A percentile compares a stretch with the other conserved stretches of the same genome.
Conservation (phyloP, 1,140 invertebrate genomes). For the Drosophila setifemur region DNA sequence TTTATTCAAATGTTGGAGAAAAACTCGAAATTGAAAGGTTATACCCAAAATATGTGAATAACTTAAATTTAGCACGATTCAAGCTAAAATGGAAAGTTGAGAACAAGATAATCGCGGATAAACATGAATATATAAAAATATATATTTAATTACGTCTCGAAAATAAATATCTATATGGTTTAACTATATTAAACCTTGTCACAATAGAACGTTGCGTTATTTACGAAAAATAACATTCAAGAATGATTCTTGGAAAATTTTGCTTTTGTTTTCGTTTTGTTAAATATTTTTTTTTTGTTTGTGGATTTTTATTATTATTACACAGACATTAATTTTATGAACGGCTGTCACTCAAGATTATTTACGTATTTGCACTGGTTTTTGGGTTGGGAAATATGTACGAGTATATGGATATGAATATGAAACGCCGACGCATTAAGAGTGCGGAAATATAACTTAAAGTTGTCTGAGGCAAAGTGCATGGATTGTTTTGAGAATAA, state of each 20-base stretch:
- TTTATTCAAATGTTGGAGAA: neutral
- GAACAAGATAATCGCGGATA: conserved; percentile 4
- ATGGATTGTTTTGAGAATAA: conserved; percentile 54
- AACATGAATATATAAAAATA: conserved; percentile 8
- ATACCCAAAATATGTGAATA: neutral
- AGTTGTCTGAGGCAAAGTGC: conserved; percentile 56
- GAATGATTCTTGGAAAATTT: conserved; percentile 16
- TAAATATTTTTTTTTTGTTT: neutral
- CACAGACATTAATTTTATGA: conserved; percentile 48
- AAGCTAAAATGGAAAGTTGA: conserved; percentile 15
- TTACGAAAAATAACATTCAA: conserved; percentile 5
- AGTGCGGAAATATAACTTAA: conserved; percentile 69
- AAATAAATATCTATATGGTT: conserved; percentile 2
- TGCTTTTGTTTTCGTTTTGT: conserved; percentile 13
- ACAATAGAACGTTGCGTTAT: conserved; percentile 11
- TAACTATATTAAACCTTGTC: conserved; percentile 23
- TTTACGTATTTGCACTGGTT: conserved; percentile 42
- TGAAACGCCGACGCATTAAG: conserved; percentile 38
- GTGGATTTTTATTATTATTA: conserved; percentile 50
- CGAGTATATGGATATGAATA: conserved; percentile 14
- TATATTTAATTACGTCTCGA: conserved; percentile 11
- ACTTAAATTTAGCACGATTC: conserved; percentile 27
- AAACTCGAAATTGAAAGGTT: neutral
- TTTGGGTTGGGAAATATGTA: conserved; percentile 4
- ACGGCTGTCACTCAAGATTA: conserved; percentile 60